Conservation (phyloP, 2,797 vertebrate genomes). For the Leuciscus waleckii region DNA sequence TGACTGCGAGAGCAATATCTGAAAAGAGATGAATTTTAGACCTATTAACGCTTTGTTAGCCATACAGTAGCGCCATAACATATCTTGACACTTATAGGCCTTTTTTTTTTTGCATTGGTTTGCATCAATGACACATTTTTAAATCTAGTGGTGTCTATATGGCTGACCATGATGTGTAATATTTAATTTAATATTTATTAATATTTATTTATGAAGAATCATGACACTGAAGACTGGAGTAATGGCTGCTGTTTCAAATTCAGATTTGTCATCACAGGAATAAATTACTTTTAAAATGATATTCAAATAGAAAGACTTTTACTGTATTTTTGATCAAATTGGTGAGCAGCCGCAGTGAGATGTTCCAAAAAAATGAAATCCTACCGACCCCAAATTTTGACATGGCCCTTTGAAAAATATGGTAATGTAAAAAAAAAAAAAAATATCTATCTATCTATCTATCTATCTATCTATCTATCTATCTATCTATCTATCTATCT, state of each 20-base stretch:
- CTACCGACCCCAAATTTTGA: no score
- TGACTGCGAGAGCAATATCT: conserved; percentile 2
- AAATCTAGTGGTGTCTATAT: not conserved
- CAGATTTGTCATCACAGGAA: not conserved
- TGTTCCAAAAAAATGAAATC: no score
- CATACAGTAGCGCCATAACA: not conserved
- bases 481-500: no score
- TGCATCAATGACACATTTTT: not conserved
- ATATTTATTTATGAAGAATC: not conserved
- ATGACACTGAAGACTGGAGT: not conserved
- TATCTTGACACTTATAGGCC: not conserved
- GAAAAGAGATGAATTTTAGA: conserved; percentile 11
- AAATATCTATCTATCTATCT: no score
- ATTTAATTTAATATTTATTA: not conserved
- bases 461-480: no score
- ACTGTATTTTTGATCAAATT: no score
- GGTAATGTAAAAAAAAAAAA: no score
- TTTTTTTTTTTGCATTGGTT: not conserved
- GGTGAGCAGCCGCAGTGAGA: no score
- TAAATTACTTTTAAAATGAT: not conserved
- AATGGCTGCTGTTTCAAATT: not conserved
- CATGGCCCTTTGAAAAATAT: no score
- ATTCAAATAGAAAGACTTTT: no score
- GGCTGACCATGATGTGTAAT: not conserved
- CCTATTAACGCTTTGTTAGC: not conserved